phyloP scores from a whole-genome alignment of 2,888 invertebrate genomes.

The Teleogryllus oceanicus region DNA sequence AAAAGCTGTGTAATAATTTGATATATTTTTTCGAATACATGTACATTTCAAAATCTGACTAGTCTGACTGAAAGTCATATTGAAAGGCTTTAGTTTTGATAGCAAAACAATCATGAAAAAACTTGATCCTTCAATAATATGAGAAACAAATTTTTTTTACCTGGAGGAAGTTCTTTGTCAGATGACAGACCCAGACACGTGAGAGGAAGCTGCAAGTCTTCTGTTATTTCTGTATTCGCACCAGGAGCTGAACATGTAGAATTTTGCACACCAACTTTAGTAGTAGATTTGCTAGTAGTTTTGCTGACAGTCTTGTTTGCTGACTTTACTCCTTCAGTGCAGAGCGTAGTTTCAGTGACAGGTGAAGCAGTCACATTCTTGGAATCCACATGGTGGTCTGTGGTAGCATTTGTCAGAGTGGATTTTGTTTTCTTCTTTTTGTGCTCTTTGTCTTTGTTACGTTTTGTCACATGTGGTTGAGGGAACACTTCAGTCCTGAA shows the following conservation, averaged over 20 bases:
- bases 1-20: no score
- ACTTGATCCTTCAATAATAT: no score
- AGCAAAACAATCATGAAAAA: no score
- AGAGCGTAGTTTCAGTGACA: neutral
- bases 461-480: conserved; percentile 52
- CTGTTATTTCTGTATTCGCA: neutral
- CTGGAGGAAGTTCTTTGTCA: neutral
- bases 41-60: no score
- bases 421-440: conserved; percentile 59
- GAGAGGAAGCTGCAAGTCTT: neutral
- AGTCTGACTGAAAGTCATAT: no score
- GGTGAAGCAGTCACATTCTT: conserved; percentile 4
- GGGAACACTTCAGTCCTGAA: conserved; percentile 48
- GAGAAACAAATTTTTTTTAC: neutral
- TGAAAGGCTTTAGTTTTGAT: no score
- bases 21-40: no score
- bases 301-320: neutral
- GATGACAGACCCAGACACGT: neutral
- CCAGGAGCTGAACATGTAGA: neutral
- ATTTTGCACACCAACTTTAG: neutral
- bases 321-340: neutral
- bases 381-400: conserved; percentile 25
- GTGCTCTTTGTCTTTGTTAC: conserved; percentile 56
- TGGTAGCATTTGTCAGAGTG: conserved; percentile 24
- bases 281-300: neutral